Evolutionary conservation across 2,113 vertebrate species (phyloP).

Genomic region (Channa maculata): DNA sequence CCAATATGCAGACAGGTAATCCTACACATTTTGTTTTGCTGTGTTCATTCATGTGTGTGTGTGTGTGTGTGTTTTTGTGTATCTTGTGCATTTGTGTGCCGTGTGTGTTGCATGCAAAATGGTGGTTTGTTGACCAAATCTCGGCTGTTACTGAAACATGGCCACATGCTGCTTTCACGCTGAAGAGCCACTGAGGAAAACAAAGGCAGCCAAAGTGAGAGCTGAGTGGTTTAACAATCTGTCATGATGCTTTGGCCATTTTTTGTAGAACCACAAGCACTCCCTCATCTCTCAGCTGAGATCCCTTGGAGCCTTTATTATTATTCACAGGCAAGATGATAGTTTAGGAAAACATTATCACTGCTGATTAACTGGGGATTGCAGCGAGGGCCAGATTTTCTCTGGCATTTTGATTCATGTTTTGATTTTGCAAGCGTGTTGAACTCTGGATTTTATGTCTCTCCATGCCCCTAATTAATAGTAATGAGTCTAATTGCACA

Average conservation of each 20-base stretch:
- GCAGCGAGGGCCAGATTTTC: conserved; percentile 49
- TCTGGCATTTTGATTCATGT: conserved; percentile 56
- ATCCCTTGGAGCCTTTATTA: conserved; percentile 62
- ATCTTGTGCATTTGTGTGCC: not conserved
- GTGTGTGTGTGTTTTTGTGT: conserved; percentile 11
- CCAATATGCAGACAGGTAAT: conserved; percentile 31
- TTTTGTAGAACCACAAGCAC: conserved; percentile 41
- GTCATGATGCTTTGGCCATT: conserved; percentile 26
- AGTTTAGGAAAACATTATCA: conserved; percentile 70
- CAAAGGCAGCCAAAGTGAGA: conserved; percentile 54
- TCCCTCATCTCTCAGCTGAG: conserved; percentile 43
- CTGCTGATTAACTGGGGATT: conserved; percentile 60
- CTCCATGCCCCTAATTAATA: conserved; percentile 47
- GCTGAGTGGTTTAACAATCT: conserved; percentile 55
- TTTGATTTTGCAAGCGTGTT: conserved; percentile 62
- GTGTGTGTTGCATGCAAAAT: conserved; percentile 47
- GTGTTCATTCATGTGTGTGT: conserved; percentile 28
- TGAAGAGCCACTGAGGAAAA: conserved; percentile 47
- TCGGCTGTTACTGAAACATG: conserved; percentile 48
- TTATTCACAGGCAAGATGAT: conserved; percentile 69
- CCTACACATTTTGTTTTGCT: conserved; percentile 24
- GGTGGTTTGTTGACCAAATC: conserved; percentile 49
- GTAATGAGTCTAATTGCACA: conserved; percentile 53
- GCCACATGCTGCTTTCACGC: conserved; percentile 45
- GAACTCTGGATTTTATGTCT: conserved; percentile 40